Evolutionary conservation across 2,888 invertebrate genomes (phyloP).

Genomic region (Cremastinae sp.): DNA sequence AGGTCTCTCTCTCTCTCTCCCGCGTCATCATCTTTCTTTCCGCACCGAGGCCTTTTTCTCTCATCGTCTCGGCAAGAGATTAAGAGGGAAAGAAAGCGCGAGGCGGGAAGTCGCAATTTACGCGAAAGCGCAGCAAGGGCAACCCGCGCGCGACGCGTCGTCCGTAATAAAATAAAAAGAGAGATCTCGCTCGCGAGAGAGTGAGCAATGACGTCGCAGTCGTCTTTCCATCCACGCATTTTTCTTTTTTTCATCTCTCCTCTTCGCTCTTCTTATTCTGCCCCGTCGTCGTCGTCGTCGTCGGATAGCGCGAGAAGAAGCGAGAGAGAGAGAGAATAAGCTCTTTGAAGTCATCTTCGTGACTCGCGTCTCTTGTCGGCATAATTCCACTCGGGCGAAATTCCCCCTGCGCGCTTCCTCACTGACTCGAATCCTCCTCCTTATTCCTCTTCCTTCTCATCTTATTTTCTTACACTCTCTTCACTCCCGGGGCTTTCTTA

Average conservation of each 20-base stretch:
- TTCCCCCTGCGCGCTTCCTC: slow-evolving; percentile 51
- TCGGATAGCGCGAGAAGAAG: slow-evolving; percentile 42
- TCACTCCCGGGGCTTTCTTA: slow-evolving; percentile 42
- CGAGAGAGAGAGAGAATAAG: slow-evolving; percentile 43
- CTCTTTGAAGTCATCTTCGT: slow-evolving; percentile 70
- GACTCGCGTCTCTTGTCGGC: slow-evolving; percentile 66
- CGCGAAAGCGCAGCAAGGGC: slow-evolving; percentile 30
- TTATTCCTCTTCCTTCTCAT: slow-evolving; percentile 12
- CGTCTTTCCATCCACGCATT: too few relatives aligned
- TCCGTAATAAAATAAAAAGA: slow-evolving; percentile 68
- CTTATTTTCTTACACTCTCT: not conserved
- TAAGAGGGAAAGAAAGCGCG: slow-evolving; percentile 18
- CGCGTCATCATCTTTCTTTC: slow-evolving; percentile 35
- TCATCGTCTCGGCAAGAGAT: slow-evolving; percentile 32
- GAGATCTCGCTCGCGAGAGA: slow-evolving; percentile 16
- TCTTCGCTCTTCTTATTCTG: too few relatives aligned
- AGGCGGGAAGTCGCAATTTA: slow-evolving; percentile 49
- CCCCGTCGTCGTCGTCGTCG: slow-evolving; percentile 24
- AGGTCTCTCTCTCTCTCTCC: not conserved
- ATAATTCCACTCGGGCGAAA: slow-evolving; percentile 64
- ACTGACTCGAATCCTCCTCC: slow-evolving; percentile 49
- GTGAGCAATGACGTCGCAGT: slow-evolving; percentile 31
- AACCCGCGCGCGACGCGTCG: slow-evolving; percentile 45
- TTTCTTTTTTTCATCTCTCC: too few relatives aligned
- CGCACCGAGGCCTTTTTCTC: slow-evolving; percentile 24